A percentile compares a stretch with the other conserved stretches of the same genome.
These are phyloP conservation scores for Harpegnathos saltator DNA, from an alignment of 1,140 invertebrate genomes.

Conservation along the genomic window DNA sequence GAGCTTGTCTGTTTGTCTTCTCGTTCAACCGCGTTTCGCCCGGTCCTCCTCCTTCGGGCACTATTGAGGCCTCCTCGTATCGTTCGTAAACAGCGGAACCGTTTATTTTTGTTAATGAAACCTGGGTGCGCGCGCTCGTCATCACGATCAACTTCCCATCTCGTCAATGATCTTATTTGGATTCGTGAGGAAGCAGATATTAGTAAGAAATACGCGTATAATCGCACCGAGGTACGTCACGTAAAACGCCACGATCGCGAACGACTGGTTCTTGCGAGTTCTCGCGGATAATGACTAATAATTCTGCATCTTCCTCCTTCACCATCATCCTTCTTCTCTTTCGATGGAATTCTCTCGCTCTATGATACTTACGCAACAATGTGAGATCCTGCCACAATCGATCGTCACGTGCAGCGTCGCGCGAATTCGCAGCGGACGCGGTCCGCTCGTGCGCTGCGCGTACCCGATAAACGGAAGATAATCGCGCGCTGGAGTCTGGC, in stretches of 20 bases:
- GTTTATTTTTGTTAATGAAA: conserved; percentile 46
- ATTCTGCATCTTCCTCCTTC: no score
- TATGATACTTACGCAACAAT: not conserved
- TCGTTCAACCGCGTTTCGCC: conserved; percentile 10
- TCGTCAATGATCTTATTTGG: no score
- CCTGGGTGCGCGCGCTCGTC: no score
- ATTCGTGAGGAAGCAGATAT: not conserved
- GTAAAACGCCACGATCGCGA: not conserved
- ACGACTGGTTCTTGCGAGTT: not conserved
- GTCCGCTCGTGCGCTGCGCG: conserved; percentile 31
- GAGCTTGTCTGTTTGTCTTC: conserved; percentile 48
- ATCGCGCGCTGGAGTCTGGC: not conserved
- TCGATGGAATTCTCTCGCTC: no score
- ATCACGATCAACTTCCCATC: not conserved
- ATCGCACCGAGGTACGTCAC: no score
- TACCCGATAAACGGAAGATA: conserved; percentile 41
- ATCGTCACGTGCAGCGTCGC: conserved; percentile 10
- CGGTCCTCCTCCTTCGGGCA: not conserved
- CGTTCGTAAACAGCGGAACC: not conserved
- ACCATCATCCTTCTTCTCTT: no score
- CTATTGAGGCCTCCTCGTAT: conserved; percentile 7
- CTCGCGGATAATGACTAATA: conserved; percentile 40
- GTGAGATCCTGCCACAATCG: conserved; percentile 32
- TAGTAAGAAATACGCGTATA: no score
- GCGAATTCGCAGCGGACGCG: not conserved